Evolutionary conservation across 53 echinoderm and acorn worm species (phyloP).

Genomic region (Pentamera pediparva): DNA sequence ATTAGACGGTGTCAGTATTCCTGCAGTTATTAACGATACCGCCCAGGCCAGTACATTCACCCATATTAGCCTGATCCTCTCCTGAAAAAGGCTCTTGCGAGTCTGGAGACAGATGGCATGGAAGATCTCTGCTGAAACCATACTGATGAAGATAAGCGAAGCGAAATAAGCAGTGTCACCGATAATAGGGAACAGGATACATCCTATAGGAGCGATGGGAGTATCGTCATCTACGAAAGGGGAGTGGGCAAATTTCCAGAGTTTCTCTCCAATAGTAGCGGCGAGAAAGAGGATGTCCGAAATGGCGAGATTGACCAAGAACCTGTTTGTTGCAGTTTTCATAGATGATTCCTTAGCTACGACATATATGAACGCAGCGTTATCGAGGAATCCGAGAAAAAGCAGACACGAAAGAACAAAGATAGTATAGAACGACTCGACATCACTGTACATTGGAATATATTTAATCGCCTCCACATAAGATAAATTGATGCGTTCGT

Average conservation of each 20-base stretch:
- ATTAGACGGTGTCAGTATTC: slow-evolving; percentile 49
- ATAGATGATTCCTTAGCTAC: no score
- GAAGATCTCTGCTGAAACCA: slow-evolving; percentile 69
- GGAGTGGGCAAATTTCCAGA: slow-evolving; percentile 44
- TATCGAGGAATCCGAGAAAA: no score
- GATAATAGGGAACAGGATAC: slow-evolving; percentile 42
- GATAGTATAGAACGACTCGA: no score
- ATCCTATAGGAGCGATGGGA: no score
- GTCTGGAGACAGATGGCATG: slow-evolving; percentile 57
- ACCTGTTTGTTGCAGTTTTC: no score
- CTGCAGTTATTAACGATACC: slow-evolving; percentile 48
- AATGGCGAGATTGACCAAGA: no score
- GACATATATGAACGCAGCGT: no score
- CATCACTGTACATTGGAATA: no score
- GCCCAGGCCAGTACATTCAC: slow-evolving; percentile 33
- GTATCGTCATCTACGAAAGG: slow-evolving; percentile 48
- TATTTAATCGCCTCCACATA: no score
- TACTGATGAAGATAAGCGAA: slow-evolving; percentile 60
- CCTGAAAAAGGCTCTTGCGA: not conserved
- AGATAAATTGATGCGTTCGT: no score
- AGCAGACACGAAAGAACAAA: no score
- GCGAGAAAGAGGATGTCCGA: slow-evolving; percentile 61
- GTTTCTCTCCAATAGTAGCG: slow-evolving; percentile 58
- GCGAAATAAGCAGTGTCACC: slow-evolving; percentile 65
- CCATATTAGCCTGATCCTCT: not conserved